phyloP scores from a whole-genome alignment of 2,888 invertebrate species.

The Nesidiocoris tenuis region DNA sequence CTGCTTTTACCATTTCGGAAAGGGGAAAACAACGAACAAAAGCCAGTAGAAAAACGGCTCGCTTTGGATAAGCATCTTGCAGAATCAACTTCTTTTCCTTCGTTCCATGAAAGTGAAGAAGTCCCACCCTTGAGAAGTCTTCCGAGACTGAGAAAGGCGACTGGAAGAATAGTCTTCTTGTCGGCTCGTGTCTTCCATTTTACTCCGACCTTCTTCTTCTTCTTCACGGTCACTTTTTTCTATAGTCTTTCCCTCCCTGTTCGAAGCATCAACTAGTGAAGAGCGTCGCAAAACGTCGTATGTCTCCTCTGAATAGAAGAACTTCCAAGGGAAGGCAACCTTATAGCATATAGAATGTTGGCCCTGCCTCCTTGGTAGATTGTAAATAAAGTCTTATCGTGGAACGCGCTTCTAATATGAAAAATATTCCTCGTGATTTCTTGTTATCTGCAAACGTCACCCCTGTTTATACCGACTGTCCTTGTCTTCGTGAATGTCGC shows the following conservation, averaged over 20 bases:
- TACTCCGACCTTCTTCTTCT: neutral
- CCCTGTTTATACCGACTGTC: neutral
- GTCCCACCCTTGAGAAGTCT: slow-evolving; percentile 6
- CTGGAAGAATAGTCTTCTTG: slow-evolving; percentile 7
- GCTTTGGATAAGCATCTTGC: slow-evolving; percentile 40
- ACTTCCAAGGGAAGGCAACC: neutral
- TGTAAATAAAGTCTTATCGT: slow-evolving; percentile 27
- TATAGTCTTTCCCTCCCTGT: neutral
- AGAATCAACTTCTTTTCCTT: slow-evolving; percentile 35
- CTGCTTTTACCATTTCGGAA: neutral
- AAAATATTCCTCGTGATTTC: slow-evolving; percentile 21
- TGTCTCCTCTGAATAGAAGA: neutral
- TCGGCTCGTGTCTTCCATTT: neutral
- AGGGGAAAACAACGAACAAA: slow-evolving; percentile 24
- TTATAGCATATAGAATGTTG: neutral
- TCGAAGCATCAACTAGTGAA: neutral
- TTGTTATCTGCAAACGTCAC: slow-evolving; percentile 3
- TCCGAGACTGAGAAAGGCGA: neutral
- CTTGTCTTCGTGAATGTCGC: neutral
- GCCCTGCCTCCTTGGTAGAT: neutral
- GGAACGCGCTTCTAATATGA: slow-evolving; percentile 23
- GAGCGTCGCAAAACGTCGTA: neutral
- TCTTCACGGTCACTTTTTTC: neutral
- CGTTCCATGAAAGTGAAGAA: neutral
- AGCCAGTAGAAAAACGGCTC: slow-evolving; percentile 31